Conservation (phyloP, 2,113 vertebrate genomes). For the Suncus etruscus region DNA sequence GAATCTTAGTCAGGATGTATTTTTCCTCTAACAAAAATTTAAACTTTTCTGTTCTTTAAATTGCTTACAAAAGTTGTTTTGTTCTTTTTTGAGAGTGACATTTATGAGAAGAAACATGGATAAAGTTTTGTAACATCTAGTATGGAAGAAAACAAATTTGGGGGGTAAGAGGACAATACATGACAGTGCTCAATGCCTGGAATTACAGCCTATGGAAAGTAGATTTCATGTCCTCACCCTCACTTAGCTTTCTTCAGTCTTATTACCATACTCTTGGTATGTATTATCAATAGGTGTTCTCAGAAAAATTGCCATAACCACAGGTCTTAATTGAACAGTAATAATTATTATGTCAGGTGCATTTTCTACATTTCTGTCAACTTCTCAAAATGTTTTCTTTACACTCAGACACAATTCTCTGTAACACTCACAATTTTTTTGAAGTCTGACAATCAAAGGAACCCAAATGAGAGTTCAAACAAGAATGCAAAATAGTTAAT, state of each 20-base stretch:
- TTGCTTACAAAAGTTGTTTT: neutral
- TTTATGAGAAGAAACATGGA: slow-evolving; percentile 1
- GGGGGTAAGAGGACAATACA: too few species aligned
- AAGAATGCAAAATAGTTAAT: neutral
- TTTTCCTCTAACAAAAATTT: neutral
- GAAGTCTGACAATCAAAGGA: neutral
- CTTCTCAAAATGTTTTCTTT: neutral
- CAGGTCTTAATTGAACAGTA: neutral
- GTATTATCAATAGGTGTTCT: neutral
- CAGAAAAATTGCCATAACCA: neutral
- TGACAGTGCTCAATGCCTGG: too few species aligned
- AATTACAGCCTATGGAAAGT: neutral
- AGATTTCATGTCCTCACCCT: neutral
- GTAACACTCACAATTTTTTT: neutral
- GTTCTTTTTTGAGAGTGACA: slow-evolving; percentile 4
- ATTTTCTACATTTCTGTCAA: neutral
- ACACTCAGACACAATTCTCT: neutral
- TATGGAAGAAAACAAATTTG: neutral
- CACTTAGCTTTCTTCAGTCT: neutral
- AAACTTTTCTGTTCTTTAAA: neutral
- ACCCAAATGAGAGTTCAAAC: neutral
- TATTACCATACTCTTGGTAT: neutral
- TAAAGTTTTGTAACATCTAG: neutral
- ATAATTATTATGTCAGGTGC: neutral
- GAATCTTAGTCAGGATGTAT: neutral